Base-by-base conservation (phyloP, 1,140 invertebrate species). In the Heliconius eleuchia region DNA sequence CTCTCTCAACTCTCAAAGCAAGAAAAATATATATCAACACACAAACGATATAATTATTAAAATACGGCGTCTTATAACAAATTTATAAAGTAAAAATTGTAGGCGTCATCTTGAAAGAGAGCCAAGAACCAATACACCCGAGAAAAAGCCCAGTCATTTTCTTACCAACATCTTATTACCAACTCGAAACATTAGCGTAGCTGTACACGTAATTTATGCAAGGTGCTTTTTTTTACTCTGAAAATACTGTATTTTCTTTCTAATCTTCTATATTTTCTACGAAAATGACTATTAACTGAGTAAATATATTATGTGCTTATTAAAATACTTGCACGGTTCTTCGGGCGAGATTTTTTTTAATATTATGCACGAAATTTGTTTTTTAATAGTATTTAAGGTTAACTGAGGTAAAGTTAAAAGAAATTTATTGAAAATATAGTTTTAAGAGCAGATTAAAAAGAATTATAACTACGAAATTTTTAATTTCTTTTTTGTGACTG, bases 81-180 rank as follows among this genome's bases (percentile, higher is more conserved):
- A 72, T 80, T 80, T 80, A 75, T 83, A 81, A 83, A 76, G 82
- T 83, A 78, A 80, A 83, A 79, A 80, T 83, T 83, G 76, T 79
- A 77, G 60, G 23, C 73, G 77, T 77, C 81, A 75, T 80, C 80
- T 82, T 77, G 78, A 80, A 79, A 80, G 76, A 82, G 74, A 73
- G 78, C 78, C 78, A 82, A 66, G 60, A 77, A 80, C 80, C 83
- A 82, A 84, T 82, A 78, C 80, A 84, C 76, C 71, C 66, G 71
- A 78, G 78, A 82, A 82, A 46, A 84, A 78, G 80, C 75, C 76
- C 73, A 73, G 79, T 84, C 75, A 84, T 84, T 82, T 77, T 73
- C 73, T 75, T 71, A 73, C 82, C 80, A 76, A 84, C 80, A 78
- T 82, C 80, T 84, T 82, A 80, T 82, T 80, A 82, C 80, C 70